Evolutionary conservation across 2,888 invertebrate species (phyloP).

Genomic region (Drosophila setosimentum): DNA sequence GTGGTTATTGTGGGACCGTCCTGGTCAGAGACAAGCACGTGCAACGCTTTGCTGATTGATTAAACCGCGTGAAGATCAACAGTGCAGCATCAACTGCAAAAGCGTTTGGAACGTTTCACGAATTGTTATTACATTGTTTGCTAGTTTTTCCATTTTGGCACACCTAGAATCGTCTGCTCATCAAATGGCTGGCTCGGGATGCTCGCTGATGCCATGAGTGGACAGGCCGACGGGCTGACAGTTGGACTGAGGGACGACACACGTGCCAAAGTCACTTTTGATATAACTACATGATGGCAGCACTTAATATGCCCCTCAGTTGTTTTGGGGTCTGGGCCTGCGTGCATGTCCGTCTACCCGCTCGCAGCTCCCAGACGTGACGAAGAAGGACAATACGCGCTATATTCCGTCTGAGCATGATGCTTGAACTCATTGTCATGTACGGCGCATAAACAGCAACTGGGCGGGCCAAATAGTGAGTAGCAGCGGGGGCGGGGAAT

Average conservation of each 20-base stretch:
- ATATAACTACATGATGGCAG: conserved; percentile 73
- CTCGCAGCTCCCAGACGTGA: conserved; percentile 61
- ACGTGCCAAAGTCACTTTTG: conserved; percentile 80
- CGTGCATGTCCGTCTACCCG: conserved; percentile 22
- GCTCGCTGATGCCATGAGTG: conserved; percentile 53
- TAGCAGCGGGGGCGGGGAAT: conserved; percentile 29
- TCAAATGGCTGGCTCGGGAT: conserved; percentile 28
- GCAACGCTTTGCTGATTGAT: conserved; percentile 73
- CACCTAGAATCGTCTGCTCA: conserved; percentile 49
- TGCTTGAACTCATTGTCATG: conserved; percentile 73
- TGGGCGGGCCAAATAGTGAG: conserved; percentile 21
- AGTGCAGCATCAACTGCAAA: conserved; percentile 44
- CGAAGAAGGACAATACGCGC: conserved; percentile 61
- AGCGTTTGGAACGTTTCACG: conserved; percentile 60
- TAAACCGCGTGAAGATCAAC: conserved; percentile 70
- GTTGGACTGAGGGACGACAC: conserved; percentile 25
- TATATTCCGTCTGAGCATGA: conserved; percentile 33
- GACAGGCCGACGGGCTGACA: conserved; percentile 36
- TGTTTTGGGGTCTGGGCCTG: conserved; percentile 8
- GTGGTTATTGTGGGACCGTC: conserved; percentile 15
- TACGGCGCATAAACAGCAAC: conserved; percentile 67
- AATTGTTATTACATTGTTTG: conserved; percentile 78
- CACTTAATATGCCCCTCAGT: conserved; percentile 67
- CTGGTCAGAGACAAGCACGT: conserved; percentile 50
- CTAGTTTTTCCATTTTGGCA: conserved; percentile 55